A percentile compares a stretch with the other conserved stretches of the same genome.
phyloP scores from a whole-genome alignment of 2,888 invertebrate species.

The Phragmatobia fuliginosa region DNA sequence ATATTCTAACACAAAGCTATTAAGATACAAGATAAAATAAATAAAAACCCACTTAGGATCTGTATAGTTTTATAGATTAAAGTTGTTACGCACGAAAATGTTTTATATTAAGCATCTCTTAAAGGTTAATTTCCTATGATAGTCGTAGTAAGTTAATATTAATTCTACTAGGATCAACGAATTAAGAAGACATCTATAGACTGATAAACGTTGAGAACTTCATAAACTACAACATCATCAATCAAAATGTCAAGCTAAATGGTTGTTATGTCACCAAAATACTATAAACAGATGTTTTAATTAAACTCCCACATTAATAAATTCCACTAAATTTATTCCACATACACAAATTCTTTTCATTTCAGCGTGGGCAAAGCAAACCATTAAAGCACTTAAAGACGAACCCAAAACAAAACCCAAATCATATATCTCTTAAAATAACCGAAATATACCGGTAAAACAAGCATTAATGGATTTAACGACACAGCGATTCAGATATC shows the following conservation, averaged over 20 bases:
- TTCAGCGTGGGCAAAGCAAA: conserved; percentile 35
- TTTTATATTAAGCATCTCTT: conserved; percentile 17
- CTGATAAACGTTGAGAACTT: neutral
- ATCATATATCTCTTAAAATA: conserved; percentile 57
- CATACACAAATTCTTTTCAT: conserved; percentile 17
- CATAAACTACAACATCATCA: neutral
- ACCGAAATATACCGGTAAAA: conserved; percentile 64
- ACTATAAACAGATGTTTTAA: neutral
- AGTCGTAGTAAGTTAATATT: neutral
- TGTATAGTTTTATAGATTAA: conserved; percentile 30
- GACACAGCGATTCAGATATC: conserved; percentile 72
- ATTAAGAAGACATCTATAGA: neutral
- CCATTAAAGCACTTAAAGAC: conserved; percentile 42
- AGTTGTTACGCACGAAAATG: conserved; percentile 37
- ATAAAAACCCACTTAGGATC: neutral
- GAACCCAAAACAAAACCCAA: conserved; percentile 50
- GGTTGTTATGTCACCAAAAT: neutral
- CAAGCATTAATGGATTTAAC: conserved; percentile 73
- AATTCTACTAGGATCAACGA: neutral
- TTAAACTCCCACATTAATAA: conserved; percentile 18
- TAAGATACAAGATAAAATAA: conserved; percentile 43
- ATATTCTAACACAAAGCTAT: conserved; percentile 39
- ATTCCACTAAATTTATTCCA: conserved; percentile 21
- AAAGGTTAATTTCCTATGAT: neutral
- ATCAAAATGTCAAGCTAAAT: neutral